Evolutionary conservation across 2,888 invertebrate genomes (phyloP).

Genomic region (Iselma pallidipennis): DNA sequence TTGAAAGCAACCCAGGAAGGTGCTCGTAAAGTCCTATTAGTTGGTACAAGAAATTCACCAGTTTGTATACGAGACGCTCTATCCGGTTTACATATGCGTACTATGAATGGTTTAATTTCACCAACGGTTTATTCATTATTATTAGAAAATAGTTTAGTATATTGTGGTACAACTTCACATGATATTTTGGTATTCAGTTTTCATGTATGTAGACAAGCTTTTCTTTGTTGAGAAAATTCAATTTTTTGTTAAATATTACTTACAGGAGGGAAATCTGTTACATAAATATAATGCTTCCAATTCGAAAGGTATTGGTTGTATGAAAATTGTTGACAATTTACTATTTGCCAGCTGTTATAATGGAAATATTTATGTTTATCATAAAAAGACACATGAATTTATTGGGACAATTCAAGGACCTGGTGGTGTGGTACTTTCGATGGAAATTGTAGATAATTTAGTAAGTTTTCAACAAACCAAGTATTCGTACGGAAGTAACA

Average conservation of each 20-base stretch:
- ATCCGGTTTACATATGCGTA: constrained; percentile 69
- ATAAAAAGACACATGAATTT: constrained; percentile 59
- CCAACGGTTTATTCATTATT: constrained; percentile 72
- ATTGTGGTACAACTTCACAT: constrained; percentile 74
- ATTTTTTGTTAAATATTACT: constrained; percentile 9
- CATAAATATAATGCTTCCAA: constrained; percentile 40
- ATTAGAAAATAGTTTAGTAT: constrained; percentile 70
- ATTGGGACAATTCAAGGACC: constrained; percentile 70
- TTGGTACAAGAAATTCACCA: constrained; percentile 71
- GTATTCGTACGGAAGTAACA: too few relatives aligned
- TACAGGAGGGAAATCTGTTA: constrained; percentile 67
- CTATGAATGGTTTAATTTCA: constrained; percentile 62
- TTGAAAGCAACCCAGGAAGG: constrained; percentile 76
- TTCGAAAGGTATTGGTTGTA: constrained; percentile 70
- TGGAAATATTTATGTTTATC: constrained; percentile 75
- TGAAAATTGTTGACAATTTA: constrained; percentile 66
- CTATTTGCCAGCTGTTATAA: constrained; percentile 77
- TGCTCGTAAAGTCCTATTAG: constrained; percentile 68
- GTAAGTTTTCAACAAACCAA: constrained; percentile 51
- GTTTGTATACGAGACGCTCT: constrained; percentile 74
- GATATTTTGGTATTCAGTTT: constrained; percentile 77
- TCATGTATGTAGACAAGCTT: constrained; percentile 61
- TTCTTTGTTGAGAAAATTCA: too few relatives aligned
- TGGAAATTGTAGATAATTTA: constrained; percentile 68
- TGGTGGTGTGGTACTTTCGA: constrained; percentile 71